Percentiles rank a stretch among this genome's conserved stretches.
phyloP scores from a whole-genome alignment of 2,113 vertebrate genomes.

The Dipodomys spectabilis region DNA sequence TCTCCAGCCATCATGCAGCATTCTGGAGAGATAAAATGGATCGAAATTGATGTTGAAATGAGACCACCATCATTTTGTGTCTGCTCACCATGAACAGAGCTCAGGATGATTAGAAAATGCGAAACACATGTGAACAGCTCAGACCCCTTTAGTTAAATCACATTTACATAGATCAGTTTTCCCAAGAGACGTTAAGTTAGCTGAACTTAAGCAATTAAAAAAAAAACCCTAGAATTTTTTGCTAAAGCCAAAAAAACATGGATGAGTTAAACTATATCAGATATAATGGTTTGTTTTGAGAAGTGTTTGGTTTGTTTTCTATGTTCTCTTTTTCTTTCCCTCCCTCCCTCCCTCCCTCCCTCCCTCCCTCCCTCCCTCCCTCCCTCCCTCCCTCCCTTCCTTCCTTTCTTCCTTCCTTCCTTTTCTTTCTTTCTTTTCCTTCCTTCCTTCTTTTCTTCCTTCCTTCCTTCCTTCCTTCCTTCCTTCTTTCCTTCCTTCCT shows the following conservation, averaged over 20 bases:
- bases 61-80: conserved; percentile 78
- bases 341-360: too few species aligned
- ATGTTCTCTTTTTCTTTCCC: not conserved
- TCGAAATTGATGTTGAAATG: conserved; percentile 81
- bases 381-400: too few species aligned
- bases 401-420: rapidly evolving
- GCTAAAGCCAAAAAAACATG: conserved; percentile 68
- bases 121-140: conserved; percentile 83
- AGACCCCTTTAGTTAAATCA: conserved; percentile 76
- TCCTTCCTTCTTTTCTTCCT: too few species aligned
- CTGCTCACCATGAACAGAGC: conserved; percentile 79
- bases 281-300: conserved; percentile 77
- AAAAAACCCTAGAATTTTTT: conserved; percentile 61
- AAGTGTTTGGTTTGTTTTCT: conserved; percentile 49
- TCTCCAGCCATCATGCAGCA: conserved; percentile 66
- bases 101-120: conserved; percentile 84
- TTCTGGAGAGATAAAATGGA: conserved; percentile 65
- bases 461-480: too few species aligned
- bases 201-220: conserved; percentile 74
- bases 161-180: conserved; percentile 82
- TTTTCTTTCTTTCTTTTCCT: too few species aligned
- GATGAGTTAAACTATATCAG: conserved; percentile 64
- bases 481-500: too few species aligned
- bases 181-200: conserved; percentile 74
- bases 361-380: too few species aligned